Conservation (phyloP, 2,888 invertebrate genomes). For the Pollenia griseotomentosa region DNA sequence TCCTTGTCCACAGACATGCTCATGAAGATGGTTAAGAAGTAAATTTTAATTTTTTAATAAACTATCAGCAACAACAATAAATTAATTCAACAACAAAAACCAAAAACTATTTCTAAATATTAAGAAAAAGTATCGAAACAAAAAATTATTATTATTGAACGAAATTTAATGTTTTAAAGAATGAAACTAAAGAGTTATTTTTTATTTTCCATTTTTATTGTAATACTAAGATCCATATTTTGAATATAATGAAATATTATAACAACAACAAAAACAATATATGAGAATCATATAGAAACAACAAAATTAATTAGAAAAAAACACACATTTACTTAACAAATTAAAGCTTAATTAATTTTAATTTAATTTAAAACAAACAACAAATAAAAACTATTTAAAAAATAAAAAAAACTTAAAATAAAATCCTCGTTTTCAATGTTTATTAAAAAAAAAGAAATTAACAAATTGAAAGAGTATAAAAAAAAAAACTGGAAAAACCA, state of each 20-base stretch:
- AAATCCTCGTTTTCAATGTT: conserved; percentile 27
- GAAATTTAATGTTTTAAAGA: conserved; percentile 33
- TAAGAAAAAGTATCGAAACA: conserved; percentile 56
- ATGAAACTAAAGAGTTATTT: conserved; percentile 36
- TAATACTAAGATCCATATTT: conserved; percentile 61
- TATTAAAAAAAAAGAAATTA: background rate
- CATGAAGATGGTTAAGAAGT: conserved; percentile 83
- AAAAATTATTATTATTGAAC: conserved; percentile 38
- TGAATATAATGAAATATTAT: conserved; percentile 55
- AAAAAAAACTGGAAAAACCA: background rate
- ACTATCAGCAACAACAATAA: conserved; percentile 45
- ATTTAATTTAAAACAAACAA: conserved; percentile 72
- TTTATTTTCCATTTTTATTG: conserved; percentile 8
- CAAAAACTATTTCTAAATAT: conserved; percentile 71
- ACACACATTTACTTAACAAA: conserved; percentile 71
- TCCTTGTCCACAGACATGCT: conserved; percentile 89
- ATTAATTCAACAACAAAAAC: conserved; percentile 51
- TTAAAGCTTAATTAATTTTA: conserved; percentile 73
- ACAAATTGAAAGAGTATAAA: background rate
- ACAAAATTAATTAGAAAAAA: conserved; percentile 33
- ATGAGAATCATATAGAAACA: conserved; percentile 17
- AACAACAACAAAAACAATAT: conserved; percentile 41
- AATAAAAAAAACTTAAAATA: conserved; percentile 19
- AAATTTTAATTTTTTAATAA: conserved; percentile 72
- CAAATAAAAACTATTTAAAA: conserved; percentile 57